Percentiles rank a stretch among this genome's conserved stretches.
phyloP scores from a whole-genome alignment of 2,113 vertebrate species.

The Camelus bactrianus region DNA sequence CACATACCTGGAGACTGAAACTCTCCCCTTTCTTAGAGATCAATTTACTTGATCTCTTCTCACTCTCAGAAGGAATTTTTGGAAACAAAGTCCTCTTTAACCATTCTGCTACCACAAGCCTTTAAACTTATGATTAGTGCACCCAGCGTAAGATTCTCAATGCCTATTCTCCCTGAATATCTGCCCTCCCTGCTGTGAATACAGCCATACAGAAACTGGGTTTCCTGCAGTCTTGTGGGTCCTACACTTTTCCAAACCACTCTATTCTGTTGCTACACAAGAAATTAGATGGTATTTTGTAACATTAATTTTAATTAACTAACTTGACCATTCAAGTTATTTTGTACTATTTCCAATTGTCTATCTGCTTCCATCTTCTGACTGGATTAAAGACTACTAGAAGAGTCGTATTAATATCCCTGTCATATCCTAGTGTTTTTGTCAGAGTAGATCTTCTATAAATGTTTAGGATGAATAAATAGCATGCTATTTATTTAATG shows the following conservation, averaged over 20 bases:
- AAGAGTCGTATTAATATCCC: background rate
- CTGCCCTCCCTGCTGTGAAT: background rate
- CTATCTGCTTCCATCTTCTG: background rate
- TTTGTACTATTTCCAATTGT: background rate
- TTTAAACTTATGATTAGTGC: background rate
- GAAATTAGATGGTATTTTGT: background rate
- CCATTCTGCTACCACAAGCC: background rate
- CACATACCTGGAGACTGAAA: background rate
- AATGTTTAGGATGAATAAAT: background rate
- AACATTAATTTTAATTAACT: background rate
- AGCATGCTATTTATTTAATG: background rate
- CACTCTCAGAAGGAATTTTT: background rate
- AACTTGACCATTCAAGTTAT: background rate
- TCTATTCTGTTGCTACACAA: background rate
- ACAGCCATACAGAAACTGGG: background rate
- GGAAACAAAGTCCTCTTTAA: background rate
- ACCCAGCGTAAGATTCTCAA: background rate
- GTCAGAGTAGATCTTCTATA: background rate
- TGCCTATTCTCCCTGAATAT: background rate
- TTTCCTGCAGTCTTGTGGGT: background rate
- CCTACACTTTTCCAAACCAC: background rate
- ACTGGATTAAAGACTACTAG: background rate
- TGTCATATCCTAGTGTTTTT: slow-evolving; percentile 1
- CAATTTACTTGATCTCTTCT: background rate
- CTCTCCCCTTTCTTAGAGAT: background rate